A percentile compares a stretch with the other conserved stretches of the same genome.
phyloP scores from a whole-genome alignment of 2,888 invertebrate species.

The Lomographa bimaculata region DNA sequence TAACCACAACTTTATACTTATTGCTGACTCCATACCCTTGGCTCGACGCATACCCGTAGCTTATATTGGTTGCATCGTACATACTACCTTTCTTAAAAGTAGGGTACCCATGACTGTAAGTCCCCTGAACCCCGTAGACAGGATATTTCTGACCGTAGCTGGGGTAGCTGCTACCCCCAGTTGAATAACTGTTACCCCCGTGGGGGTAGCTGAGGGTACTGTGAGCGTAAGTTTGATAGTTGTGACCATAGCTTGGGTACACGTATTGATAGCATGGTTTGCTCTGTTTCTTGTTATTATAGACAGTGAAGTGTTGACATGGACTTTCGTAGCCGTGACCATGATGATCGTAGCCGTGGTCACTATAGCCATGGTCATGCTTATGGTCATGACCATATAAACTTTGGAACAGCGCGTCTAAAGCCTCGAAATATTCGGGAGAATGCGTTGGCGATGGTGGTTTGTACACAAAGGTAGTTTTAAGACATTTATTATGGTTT shows the following conservation, averaged over 20 bases:
- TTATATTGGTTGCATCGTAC: slow-evolving; percentile 42
- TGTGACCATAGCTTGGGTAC: slow-evolving; percentile 24
- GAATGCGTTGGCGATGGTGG: slow-evolving; percentile 68
- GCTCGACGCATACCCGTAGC: slow-evolving; percentile 51
- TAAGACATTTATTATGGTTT: slow-evolving; percentile 60
- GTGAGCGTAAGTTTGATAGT: slow-evolving; percentile 30
- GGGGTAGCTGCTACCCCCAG: slow-evolving; percentile 10
- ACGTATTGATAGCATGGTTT: slow-evolving; percentile 42
- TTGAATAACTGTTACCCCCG: slow-evolving; percentile 3
- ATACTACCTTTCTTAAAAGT: slow-evolving; percentile 48
- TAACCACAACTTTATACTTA: slow-evolving; percentile 63
- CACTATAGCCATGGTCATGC: slow-evolving; percentile 22
- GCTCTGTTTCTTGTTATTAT: slow-evolving; percentile 12
- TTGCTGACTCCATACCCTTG: slow-evolving; percentile 59
- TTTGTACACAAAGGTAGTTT: slow-evolving; percentile 67
- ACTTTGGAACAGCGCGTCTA: slow-evolving; percentile 62
- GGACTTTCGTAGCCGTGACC: slow-evolving; percentile 13
- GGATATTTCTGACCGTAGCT: slow-evolving; percentile 17
- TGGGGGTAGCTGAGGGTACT: slow-evolving; percentile 2
- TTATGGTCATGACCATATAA: slow-evolving; percentile 46
- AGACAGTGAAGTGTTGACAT: slow-evolving; percentile 8
- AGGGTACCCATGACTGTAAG: slow-evolving; percentile 30
- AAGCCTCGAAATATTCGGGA: slow-evolving; percentile 70
- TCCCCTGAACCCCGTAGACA: slow-evolving; percentile 13
- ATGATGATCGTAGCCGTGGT: slow-evolving; percentile 12